Base-by-base conservation (phyloP, 2,888 invertebrate species). In the Drosophila paracracens region DNA sequence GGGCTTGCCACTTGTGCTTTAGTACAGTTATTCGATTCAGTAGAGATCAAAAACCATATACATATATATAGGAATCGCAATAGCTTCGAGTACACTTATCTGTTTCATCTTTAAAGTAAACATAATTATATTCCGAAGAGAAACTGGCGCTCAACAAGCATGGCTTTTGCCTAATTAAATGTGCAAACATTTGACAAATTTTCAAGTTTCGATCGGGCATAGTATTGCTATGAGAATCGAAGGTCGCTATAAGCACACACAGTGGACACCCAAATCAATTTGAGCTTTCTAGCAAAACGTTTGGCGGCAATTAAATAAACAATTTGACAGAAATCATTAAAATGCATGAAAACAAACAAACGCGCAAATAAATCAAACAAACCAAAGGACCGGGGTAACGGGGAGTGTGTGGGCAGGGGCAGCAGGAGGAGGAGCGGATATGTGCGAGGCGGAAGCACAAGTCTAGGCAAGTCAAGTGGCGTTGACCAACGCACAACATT, bases 261-360 rank as follows among this genome's bases (percentile, higher is more conserved):
- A 21, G 43, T 31, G 27, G 50, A 50, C 16, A 50, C 7, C 43
- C 25, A 18, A 64, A 58, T 53, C 52, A 40, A 43, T 33, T 58
- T 25, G 52, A 43, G 48, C 60, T 62, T 71, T 54, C 56, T 21
- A 21, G 33, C 60, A 38, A 64, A 72, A 51, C 70, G 68, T 69
- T 84, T 72, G 74, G 21, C 7, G 64, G 67, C 70, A 85, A 84
- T 82, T 86, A 79, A 83, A 68, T 74, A 59, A 73, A 70, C 83
- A 74, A 71, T 71, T 75, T 70, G 58, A 75, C 70, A 69, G 50
- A 76, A 74, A 70, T 52, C 57, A 83, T 84, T 84, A 76, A 86
- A 86, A 86, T 86, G 82, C 84, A 82, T 69, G 76, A 54, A 78
- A 76, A 78, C 73, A 68, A 72, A 58, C 65, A 72, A 63, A 56